phyloP scores from a whole-genome alignment of 1,140 invertebrate species.

The Neelides sp. region DNA sequence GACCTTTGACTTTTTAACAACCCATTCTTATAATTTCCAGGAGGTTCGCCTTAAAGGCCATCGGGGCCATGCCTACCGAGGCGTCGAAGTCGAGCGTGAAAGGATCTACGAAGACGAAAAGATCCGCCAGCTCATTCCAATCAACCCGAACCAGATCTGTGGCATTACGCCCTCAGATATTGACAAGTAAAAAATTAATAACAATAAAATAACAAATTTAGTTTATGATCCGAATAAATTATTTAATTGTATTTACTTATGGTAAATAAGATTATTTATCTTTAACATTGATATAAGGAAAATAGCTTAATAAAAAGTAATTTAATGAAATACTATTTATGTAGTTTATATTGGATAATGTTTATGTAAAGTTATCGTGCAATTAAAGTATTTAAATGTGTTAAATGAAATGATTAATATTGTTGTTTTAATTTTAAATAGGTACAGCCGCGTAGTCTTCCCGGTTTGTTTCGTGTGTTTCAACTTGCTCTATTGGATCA shows the following conservation, averaged over 20 bases:
- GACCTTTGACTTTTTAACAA: neutral
- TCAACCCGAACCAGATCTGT: conserved; percentile 38
- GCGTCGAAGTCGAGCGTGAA: conserved; percentile 18
- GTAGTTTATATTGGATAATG: too few relatives aligned
- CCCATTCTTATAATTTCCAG: conserved; percentile 29
- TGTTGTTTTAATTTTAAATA: conserved; percentile 21
- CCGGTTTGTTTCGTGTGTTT: conserved; percentile 44
- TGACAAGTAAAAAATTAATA: conserved; percentile 35
- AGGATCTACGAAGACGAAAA: neutral
- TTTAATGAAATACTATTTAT: too few relatives aligned
- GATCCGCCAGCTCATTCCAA: neutral
- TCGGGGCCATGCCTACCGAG: conserved; percentile 7
- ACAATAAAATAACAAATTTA: too few relatives aligned
- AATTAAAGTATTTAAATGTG: too few relatives aligned
- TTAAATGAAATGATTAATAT: neutral
- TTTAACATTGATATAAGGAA: neutral
- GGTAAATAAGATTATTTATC: neutral
- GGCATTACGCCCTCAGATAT: conserved; percentile 42
- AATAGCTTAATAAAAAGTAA: neutral
- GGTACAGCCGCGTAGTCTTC: conserved; percentile 42
- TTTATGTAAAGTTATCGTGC: too few relatives aligned
- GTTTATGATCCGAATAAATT: too few relatives aligned
- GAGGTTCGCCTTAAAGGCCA: conserved; percentile 17
- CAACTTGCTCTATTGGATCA: conserved; percentile 46
- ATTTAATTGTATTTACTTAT: neutral